A percentile compares a stretch with the other conserved stretches of the same genome.
These are phyloP conservation scores for Tetragnatha versicolor DNA, from an alignment of 1,140 invertebrate species.

Conservation along the genomic window DNA sequence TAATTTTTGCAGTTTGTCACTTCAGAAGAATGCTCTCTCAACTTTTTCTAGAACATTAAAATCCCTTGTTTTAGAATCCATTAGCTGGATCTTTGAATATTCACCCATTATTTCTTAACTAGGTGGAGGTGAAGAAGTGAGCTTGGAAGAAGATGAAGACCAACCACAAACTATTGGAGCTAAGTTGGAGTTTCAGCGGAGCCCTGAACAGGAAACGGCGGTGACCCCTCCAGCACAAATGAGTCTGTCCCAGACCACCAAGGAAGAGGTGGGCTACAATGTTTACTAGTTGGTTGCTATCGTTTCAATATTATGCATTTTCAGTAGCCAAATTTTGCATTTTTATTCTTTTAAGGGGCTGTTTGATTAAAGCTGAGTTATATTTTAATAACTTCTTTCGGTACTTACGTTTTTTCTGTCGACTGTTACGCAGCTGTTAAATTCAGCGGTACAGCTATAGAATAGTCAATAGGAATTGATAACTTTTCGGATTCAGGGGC, in stretches of 20 bases:
- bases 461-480: background rate
- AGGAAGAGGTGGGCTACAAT: constrained; percentile 16
- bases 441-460: background rate
- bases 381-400: background rate
- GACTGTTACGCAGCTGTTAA: background rate
- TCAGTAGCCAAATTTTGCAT: constrained; percentile 32
- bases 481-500: background rate
- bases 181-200: constrained; percentile 53
- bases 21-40: background rate
- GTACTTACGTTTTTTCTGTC: background rate
- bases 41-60: background rate
- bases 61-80: background rate
- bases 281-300: constrained; percentile 3
- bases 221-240: constrained; percentile 40
- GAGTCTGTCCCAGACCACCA: constrained; percentile 29
- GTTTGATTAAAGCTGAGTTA: background rate
- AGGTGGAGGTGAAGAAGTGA: constrained; percentile 59
- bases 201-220: constrained; percentile 51
- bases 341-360: background rate
- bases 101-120: constrained; percentile 16
- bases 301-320: too few species aligned
- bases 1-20: background rate
- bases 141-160: constrained; percentile 55
- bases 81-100: background rate
- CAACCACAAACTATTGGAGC: constrained; percentile 1